Base-by-base conservation (phyloP, 2,888 invertebrate genomes). In the Xylota segnis region DNA sequence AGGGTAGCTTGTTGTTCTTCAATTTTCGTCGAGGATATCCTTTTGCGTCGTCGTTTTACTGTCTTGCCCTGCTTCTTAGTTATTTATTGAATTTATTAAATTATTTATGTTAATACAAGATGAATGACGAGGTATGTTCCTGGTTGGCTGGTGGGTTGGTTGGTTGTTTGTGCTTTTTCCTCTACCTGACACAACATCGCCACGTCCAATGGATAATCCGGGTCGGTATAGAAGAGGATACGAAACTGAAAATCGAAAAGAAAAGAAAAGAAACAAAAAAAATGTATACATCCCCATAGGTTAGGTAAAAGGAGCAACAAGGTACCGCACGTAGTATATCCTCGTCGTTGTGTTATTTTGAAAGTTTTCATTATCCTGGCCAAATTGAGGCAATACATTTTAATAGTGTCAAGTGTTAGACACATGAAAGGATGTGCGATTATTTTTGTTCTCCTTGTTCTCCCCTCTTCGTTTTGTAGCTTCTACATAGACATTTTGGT, bases 11-110 rank as follows among this genome's bases (percentile, higher is more conserved):
- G 61, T 50, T 61, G 82, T 68, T 74, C 34, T 47, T 68, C 61
- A 59, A 59, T 75, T 79, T 68, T 75, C 58, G 58, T 72, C 37
- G 40, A n/a, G n/a, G 54, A 37, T 54, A 77, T 86, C 76, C 66
- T 82, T 40, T 77, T 61, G 66, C 58, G 59, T 63, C 23, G 58
- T 76, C 75, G 65, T 75, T 79, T 66, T 75, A 71, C 71, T 79
- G 70, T 52, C 84, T 84, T 81, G 75, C 65, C 70, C 65, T 63
- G 68, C 76, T 86, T 61, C 72, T 86, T 82, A 86, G 86, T 82
- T 86, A 86, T 86, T 86, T 86, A 86, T 86, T 86, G 82, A 86
- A 86, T 86, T 82, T 82, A 86, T 86, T 86, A 82, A 86, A 86
- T 82, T 86, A 86, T 86, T 86, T 86, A 86, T 86, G 86, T 76